A percentile compares a stretch with the other conserved stretches of the same genome.
Conservation (phyloP, 2,888 invertebrate species). For the Epinotia ramella region DNA sequence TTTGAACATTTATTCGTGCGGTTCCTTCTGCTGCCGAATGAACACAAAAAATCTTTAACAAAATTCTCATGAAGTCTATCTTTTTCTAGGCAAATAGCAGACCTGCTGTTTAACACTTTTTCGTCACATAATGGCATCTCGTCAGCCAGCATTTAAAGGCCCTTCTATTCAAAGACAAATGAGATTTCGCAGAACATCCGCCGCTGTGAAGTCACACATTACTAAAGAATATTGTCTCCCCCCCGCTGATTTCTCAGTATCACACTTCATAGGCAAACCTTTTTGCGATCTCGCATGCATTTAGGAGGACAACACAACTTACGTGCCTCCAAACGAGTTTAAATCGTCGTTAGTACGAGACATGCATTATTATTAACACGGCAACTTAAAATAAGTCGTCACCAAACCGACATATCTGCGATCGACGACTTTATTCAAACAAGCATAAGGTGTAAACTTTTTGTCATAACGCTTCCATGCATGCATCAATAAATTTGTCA, state of each 20-base stretch:
- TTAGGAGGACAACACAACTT: slow-evolving; percentile 24
- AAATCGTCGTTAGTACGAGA: slow-evolving; percentile 75
- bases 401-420: slow-evolving; percentile 38
- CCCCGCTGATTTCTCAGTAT: slow-evolving; percentile 39
- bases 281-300: slow-evolving; percentile 28
- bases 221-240: slow-evolving; percentile 16
- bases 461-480: slow-evolving; percentile 32
- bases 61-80: neutral
- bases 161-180: slow-evolving; percentile 6
- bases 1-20: neutral
- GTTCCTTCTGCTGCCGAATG: neutral
- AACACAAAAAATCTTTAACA: neutral
- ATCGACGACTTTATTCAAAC: slow-evolving; percentile 51
- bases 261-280: slow-evolving; percentile 40
- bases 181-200: slow-evolving; percentile 34
- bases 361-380: slow-evolving; percentile 71
- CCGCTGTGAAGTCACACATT: slow-evolving; percentile 36
- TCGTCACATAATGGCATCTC: neutral
- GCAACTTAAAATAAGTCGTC: slow-evolving; percentile 51
- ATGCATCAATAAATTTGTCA: slow-evolving; percentile 50
- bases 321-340: slow-evolving; percentile 70
- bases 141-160: neutral
- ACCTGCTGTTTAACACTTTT: neutral
- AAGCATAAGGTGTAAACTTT: slow-evolving; percentile 52
- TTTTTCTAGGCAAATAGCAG: neutral